A percentile compares a stretch with the other conserved stretches of the same genome.
These are phyloP conservation scores for Poecilia latipinna DNA, from an alignment of 2,113 vertebrate genomes.

Conservation along the genomic window DNA sequence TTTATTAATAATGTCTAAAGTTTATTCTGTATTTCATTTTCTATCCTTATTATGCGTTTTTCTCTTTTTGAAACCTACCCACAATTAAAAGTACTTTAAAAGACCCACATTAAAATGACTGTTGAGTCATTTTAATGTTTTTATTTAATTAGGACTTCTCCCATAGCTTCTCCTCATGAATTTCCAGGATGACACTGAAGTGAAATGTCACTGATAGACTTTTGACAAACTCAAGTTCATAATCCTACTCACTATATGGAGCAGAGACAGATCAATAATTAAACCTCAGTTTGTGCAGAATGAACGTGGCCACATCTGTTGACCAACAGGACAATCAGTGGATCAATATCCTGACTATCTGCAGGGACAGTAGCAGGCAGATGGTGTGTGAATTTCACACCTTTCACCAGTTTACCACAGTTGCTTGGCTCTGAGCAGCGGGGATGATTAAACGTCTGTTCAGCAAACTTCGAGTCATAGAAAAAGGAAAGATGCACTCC, in stretches of 20 bases:
- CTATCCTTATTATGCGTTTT: slow-evolving; percentile 43
- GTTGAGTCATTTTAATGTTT: slow-evolving; percentile 65
- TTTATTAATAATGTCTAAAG: slow-evolving; percentile 38
- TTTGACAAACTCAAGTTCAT: slow-evolving; percentile 51
- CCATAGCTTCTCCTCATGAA: slow-evolving; percentile 53
- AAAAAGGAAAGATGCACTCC: not conserved
- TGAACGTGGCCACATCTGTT: slow-evolving; percentile 18
- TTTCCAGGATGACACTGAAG: slow-evolving; percentile 52
- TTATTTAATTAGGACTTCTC: slow-evolving; percentile 44
- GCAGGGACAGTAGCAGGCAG: not conserved
- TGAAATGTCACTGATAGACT: slow-evolving; percentile 61
- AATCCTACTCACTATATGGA: not conserved
- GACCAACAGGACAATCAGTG: not conserved
- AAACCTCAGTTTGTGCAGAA: slow-evolving; percentile 20
- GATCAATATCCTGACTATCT: not conserved
- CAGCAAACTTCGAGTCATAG: not conserved
- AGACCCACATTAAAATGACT: slow-evolving; percentile 44
- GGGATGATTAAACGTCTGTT: not conserved
- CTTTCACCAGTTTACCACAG: slow-evolving; percentile 30
- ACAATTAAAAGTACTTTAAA: slow-evolving; percentile 29
- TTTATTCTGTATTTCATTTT: slow-evolving; percentile 9
- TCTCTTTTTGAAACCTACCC: slow-evolving; percentile 48
- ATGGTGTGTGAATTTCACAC: not conserved
- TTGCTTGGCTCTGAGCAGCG: not conserved
- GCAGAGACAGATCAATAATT: slow-evolving; percentile 48